Evolutionary conservation across 2,113 vertebrate species (phyloP), one percentile per base, ranked within the genome.

Genomic region (Pseudorectes ferrugineus): DNA sequence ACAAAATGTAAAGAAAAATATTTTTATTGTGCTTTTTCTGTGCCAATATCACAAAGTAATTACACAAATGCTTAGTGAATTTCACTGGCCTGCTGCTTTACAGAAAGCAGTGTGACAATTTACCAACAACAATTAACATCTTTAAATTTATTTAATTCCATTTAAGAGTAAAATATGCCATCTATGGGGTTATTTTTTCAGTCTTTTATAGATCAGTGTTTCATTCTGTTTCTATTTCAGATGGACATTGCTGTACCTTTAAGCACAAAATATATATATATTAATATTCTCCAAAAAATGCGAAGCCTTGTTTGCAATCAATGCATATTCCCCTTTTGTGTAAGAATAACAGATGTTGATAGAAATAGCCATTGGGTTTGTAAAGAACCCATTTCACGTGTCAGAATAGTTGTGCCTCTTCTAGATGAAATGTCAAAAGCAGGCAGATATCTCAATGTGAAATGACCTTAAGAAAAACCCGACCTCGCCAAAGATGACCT

Each of bases 401-500:
- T 98, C 98, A 98, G 96, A 95, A 97, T 97, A 96, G 95, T 94
- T 96, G 96, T 95, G 95, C 92, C 96, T 97, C 96, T 86, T 85
- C 89, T 85, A 96, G 96, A 98, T 96, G 95, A 97, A 97, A 97
- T 97, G 98, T 97, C 97, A 98, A 74, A 97, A 96, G 93, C 91
- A 97, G 97, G 95, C 97, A 97, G 96, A 97, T 95, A 95, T 97
- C 96, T 97, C 96, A 90, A 66, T 96, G 97, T 96, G 97, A 98
- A 98, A 96, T 96, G 97, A 98, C 98, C 97, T 98, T 97, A 97
- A 97, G 97, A 97, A 97, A 97, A 96, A 97, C 93, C 97, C 88
- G 58, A 96, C 96, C 97, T 98, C 90, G 14, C 96, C 97, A 94
- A 97, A 97, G 93, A 96, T 98, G 97, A 97, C 97, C 97, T 97